phyloP scores from a whole-genome alignment of 2,113 vertebrate genomes.

The Stercorarius parasiticus region DNA sequence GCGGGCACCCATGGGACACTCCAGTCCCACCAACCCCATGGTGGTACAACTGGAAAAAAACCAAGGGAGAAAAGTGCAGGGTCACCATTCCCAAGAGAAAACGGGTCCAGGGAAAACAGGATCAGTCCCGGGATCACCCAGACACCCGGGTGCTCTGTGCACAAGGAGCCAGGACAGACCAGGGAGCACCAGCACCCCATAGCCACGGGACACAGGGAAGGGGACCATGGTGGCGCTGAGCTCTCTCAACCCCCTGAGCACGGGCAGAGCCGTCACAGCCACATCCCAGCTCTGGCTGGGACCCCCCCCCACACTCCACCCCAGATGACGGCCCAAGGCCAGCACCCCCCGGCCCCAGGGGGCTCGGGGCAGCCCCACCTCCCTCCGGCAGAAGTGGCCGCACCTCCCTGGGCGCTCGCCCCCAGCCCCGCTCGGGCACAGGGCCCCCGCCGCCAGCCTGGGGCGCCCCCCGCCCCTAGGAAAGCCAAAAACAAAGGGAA shows the following conservation, averaged over 20 bases:
- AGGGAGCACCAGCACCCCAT: no score
- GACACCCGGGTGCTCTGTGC: not conserved
- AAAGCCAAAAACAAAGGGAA: not conserved
- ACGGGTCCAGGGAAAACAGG: not conserved
- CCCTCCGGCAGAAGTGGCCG: not conserved
- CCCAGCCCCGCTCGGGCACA: not conserved
- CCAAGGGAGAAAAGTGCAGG: not conserved
- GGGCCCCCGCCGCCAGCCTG: not conserved
- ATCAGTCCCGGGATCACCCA: not conserved
- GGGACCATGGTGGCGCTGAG: not conserved
- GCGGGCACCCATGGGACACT: not conserved
- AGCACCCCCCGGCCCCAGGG: not conserved
- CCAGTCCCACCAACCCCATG: not conserved
- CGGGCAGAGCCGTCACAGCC: no score
- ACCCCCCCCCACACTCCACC: not conserved
- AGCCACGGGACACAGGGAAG: not conserved
- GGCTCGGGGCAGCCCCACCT: not conserved
- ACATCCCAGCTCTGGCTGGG: not conserved
- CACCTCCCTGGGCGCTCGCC: rapidly evolving
- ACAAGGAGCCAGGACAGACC: not conserved
- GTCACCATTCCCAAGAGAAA: not conserved
- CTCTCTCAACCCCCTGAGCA: not conserved
- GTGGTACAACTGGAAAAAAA: not conserved
- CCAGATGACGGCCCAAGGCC: not conserved
- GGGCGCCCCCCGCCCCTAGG: rapidly evolving